These are phyloP conservation scores for Himalopsyche japonica DNA, from an alignment of 2,888 invertebrate genomes.

Conservation along the genomic window DNA sequence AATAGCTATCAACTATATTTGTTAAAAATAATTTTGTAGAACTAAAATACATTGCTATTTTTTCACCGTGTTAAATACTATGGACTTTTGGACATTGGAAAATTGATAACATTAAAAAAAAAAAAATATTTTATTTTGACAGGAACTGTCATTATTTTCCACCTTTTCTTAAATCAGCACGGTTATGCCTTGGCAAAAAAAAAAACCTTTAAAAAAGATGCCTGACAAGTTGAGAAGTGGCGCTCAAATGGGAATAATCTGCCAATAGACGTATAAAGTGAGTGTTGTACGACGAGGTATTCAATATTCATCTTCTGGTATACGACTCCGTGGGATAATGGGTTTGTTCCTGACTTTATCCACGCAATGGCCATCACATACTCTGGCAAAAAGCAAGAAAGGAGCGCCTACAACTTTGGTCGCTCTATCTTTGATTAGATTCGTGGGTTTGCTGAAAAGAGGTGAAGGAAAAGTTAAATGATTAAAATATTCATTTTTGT, in stretches of 20 bases:
- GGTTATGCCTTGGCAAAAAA: too few relatives aligned
- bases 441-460: neutral
- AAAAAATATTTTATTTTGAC: too few relatives aligned
- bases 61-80: too few relatives aligned
- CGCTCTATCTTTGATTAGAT: neutral
- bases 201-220: neutral
- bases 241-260: neutral
- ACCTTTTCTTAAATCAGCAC: too few relatives aligned
- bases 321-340: conserved; percentile 34
- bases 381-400: neutral
- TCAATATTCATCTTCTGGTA: conserved; percentile 32
- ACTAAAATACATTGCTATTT: too few relatives aligned
- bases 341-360: conserved; percentile 28
- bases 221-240: neutral
- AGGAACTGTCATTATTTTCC: too few relatives aligned
- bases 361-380: conserved; percentile 1
- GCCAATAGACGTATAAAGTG: conserved; percentile 5
- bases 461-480: neutral
- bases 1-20: too few relatives aligned
- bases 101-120: too few relatives aligned
- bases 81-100: too few relatives aligned
- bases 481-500: too few relatives aligned
- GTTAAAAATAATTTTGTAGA: too few relatives aligned
- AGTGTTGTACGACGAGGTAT: conserved; percentile 11
- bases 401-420: conserved; percentile 26